These are phyloP conservation scores for Cynodonichthys magdalenae DNA, from an alignment of 2,797 vertebrate genomes.

Conservation along the genomic window DNA sequence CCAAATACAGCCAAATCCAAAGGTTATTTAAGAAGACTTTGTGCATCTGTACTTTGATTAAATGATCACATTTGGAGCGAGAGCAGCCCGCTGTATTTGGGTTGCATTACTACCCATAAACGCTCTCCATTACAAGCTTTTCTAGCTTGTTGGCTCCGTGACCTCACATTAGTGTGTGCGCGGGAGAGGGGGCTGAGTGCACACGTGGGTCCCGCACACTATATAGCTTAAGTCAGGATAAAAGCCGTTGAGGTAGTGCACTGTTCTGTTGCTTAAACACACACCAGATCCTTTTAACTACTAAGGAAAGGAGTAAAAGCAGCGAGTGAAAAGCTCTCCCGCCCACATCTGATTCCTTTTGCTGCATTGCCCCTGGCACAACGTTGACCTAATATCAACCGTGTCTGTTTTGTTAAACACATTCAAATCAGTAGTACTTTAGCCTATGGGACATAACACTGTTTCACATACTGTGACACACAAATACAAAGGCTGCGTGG, in stretches of 20 bases:
- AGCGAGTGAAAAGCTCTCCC: constrained; percentile 75
- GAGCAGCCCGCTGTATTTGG: constrained; percentile 70
- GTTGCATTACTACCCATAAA: constrained; percentile 78
- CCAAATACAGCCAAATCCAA: constrained; percentile 83
- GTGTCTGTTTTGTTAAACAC: constrained; percentile 80
- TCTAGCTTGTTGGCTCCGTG: constrained; percentile 74
- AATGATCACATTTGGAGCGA: constrained; percentile 79
- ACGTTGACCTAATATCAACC: constrained; percentile 79
- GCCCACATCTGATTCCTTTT: constrained; percentile 76
- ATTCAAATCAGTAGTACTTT: constrained; percentile 75
- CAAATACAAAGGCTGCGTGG: constrained; percentile 71
- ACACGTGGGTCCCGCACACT: constrained; percentile 56
- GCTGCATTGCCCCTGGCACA: constrained; percentile 71
- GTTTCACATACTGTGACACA: constrained; percentile 73
- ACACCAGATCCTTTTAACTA: constrained; percentile 77
- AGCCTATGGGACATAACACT: constrained; percentile 74
- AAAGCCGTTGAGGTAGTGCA: constrained; percentile 75
- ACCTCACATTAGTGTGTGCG: constrained; percentile 66
- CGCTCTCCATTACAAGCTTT: constrained; percentile 79
- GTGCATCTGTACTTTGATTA: constrained; percentile 83
- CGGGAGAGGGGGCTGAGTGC: constrained; percentile 25
- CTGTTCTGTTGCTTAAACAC: constrained; percentile 80
- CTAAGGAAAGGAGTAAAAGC: constrained; percentile 74
- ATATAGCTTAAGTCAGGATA: constrained; percentile 80
- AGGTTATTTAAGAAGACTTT: constrained; percentile 83